Percentiles rank a stretch among this genome's conserved stretches.
phyloP scores from a whole-genome alignment of 2,113 vertebrate species.

The Gobio gobio region DNA sequence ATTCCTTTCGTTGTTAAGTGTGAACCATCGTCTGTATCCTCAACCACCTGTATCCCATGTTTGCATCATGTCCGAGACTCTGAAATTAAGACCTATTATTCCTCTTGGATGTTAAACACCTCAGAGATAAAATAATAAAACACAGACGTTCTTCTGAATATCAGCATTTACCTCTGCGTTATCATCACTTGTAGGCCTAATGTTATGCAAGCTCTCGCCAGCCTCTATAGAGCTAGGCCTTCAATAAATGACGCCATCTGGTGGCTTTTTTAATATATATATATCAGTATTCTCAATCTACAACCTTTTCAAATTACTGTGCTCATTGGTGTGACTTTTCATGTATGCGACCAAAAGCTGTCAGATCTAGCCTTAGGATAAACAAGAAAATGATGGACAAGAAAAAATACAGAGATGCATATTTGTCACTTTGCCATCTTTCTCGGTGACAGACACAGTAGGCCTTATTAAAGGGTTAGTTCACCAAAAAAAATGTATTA shows the following conservation, averaged over 20 bases:
- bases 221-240: neutral
- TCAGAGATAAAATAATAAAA: neutral
- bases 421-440: neutral
- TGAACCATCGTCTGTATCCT: too few relatives aligned
- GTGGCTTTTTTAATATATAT: neutral
- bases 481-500: too few relatives aligned
- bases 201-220: neutral
- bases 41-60: too few relatives aligned
- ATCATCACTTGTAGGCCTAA: neutral
- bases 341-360: neutral
- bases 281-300: slow-evolving; percentile 17
- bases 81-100: too few relatives aligned
- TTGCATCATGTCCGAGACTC: too few relatives aligned
- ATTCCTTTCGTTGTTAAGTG: too few relatives aligned
- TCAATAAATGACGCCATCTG: slow-evolving; percentile 20
- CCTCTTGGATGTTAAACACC: neutral
- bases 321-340: slow-evolving; percentile 13
- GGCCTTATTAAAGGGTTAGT: neutral
- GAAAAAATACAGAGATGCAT: neutral
- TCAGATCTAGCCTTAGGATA: neutral
- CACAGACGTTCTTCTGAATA: neutral
- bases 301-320: neutral
- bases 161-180: neutral
- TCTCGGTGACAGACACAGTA: neutral
- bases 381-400: neutral